Evolutionary conservation across 2,797 vertebrate species (phyloP), one percentile per base, ranked within the genome.

Genomic region (Neopelma chrysocephalum): DNA sequence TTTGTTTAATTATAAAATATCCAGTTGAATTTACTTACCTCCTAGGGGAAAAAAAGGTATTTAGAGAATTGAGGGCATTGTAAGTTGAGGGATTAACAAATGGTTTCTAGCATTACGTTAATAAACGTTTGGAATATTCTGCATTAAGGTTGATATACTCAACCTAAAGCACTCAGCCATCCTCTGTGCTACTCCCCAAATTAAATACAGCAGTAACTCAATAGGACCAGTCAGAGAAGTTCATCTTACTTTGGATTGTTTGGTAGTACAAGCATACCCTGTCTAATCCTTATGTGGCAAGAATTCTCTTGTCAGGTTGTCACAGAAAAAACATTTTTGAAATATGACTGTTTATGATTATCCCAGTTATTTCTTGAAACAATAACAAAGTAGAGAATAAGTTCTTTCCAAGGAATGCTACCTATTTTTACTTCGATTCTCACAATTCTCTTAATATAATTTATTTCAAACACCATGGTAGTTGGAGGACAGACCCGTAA

Each of bases 11-110:
- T 91, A 31, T 31, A 69, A 72, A 87, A 72, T 22, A 9, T 64
- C 64, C 12, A 10, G 7, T 68, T 26, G 42, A 68, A 64, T 60
- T 78, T 81, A 27, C 38, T 72, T 82, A 53, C 10, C 15, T 80
- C 22, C 5, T 12, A 12, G 6, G n/a, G 6, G 0, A 3, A 5
- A 4, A 16, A 10, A 7, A 2, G 3, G 5, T 82, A 12, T 91
- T 64, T 57, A 51, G 69, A 68, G 50, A 82, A 69, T 2, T 86
- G n/a, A 58, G 34, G 61, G 17, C 12, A 15, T 18, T 48, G 11
- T 76, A 76, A 87, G 0, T 2, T 27, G 6, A 47, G 18, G 6
- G 19, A 48, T 69, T 82, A 73, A 65, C 12, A 73, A 87, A 66
- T 32, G 10, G 6, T 54, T 79, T 32, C n/a, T 58, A 38, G 38